Percentiles rank a stretch among this genome's conserved stretches.
Evolutionary conservation across 2,797 vertebrate species (phyloP).

Genomic region (Craterocephalus amniculus): DNA sequence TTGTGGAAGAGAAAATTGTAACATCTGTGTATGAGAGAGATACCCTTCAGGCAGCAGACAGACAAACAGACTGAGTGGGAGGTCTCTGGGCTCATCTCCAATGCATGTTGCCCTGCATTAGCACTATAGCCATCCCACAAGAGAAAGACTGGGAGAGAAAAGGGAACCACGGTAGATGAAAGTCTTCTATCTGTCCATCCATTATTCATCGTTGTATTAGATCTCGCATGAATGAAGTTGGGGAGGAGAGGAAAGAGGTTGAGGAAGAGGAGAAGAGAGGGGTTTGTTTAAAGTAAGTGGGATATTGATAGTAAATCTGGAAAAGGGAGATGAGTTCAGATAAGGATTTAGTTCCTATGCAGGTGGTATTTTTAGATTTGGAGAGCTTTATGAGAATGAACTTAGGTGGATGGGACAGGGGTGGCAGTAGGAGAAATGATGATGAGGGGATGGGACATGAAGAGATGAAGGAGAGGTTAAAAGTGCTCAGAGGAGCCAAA

Average conservation of each 20-base stretch:
- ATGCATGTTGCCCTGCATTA: slow-evolving; percentile 79
- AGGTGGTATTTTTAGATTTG: slow-evolving; percentile 54
- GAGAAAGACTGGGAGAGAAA: slow-evolving; percentile 60
- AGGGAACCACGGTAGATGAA: slow-evolving; percentile 77
- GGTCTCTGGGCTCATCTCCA: slow-evolving; percentile 81
- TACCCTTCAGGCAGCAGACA: slow-evolving; percentile 69
- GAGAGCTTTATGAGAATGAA: slow-evolving; percentile 28
- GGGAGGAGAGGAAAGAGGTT: slow-evolving; percentile 36
- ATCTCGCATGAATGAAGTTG: slow-evolving; percentile 75
- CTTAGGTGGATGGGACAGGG: not conserved
- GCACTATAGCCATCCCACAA: slow-evolving; percentile 71
- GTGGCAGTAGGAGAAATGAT: not conserved
- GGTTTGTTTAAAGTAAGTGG: slow-evolving; percentile 23
- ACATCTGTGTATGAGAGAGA: slow-evolving; percentile 26
- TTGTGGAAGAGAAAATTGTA: slow-evolving; percentile 29
- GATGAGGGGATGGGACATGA: not conserved
- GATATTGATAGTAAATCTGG: slow-evolving; percentile 26
- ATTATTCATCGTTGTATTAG: slow-evolving; percentile 87
- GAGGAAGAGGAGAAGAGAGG: slow-evolving; percentile 6
- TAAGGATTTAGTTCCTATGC: slow-evolving; percentile 29
- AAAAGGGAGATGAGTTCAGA: slow-evolving; percentile 57
- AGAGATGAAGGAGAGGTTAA: slow-evolving; percentile 44
- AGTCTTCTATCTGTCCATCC: slow-evolving; percentile 79
- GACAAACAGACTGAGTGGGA: slow-evolving; percentile 76
- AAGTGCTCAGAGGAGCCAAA: slow-evolving; percentile 31